Evolutionary conservation across 2,797 vertebrate genomes (phyloP), one percentile per base, ranked within the genome.

Genomic region (Sebastes goodei): DNA sequence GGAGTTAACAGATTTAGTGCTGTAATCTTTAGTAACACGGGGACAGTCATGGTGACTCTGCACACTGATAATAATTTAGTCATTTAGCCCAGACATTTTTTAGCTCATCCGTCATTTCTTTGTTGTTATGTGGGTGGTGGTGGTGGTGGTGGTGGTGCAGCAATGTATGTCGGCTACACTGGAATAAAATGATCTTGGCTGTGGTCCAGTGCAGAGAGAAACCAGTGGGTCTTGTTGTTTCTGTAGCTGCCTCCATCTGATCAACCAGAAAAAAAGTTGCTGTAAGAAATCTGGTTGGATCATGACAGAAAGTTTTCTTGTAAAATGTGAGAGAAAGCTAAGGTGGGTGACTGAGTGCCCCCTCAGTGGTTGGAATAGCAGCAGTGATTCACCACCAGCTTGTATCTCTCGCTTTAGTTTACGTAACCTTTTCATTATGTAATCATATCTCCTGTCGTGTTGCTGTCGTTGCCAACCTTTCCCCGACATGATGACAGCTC

Each of bases 1-100:
- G 53, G 49, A 82, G 79, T 71, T 80, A 67, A 78, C 71, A 74
- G 84, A 82, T 38, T 84, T 78, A 25, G 63, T 30, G 14, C 74
- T 80, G 42, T 46, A 17, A 56, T 78, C 53, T 38, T 84, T 77
- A 66, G 83, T 33, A 49, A 71, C 65, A 73, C 10, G 3, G 68
- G 2, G 11, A 52, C 15, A 29, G 29, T 49, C 29, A 30, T 63
- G 7, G 52, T 70, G 65, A 66, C 61, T 64, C 1, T 65, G 25
- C 57, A 72, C 71, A 33, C 30, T 62, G 29, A 0, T 66, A 17
- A 27, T 33, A n/a, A 57, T 60, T 62, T 15, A 67, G n/a, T 52
- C 0, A 49, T 53, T 68, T 2, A 56, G 55, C 10, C 12, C 25
- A 49, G 46, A 49, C 46, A 49, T 49, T 49, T 49, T 49, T 49